Evolutionary conservation across 2,797 vertebrate genomes (phyloP), one percentile per base, ranked within the genome.

Genomic region (Syngnathus rostellatus): DNA sequence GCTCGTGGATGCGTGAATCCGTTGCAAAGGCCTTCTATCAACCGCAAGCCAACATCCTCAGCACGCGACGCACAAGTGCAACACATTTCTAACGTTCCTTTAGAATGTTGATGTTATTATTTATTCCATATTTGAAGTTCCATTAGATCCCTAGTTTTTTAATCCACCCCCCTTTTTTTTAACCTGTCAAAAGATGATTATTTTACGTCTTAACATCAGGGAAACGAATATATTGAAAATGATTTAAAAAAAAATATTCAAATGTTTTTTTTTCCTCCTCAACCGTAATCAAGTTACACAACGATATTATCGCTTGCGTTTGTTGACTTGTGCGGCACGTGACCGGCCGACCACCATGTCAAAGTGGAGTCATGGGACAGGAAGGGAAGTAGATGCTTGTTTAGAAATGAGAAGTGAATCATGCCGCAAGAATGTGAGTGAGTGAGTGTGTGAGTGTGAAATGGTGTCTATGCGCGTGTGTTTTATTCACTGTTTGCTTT

Each of bases 351-450:
- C 62, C 65, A 48, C 62, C 46, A 61, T 69, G 62, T 63, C 65
- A 21, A 41, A 7, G 65, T 79, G 81, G 74, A 82, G 80, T 86
- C 88, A 88, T 77, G 72, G 69, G 84, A 82, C 82, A 63, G 79
- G 82, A 82, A 82, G 68, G 71, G 81, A 88, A 86, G 85, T 75
- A 81, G 81, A 78, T 67, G 48, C 68, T 81, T 69, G 78, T 77
- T 51, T 68, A 65, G 66, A 70, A 77, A 10, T 62, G 75, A 73
- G 82, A 82, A 85, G 75, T 82, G 80, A 85, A 77, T 86, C 73
- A 72, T 67, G 58, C 46, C 41, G 23, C 43, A 57, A 23, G 58
- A 39, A 51, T 60, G 57, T 62, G 66, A 69, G 66, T 66, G n/a
- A 10, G 57, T 38, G 55, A 1, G 14, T 9, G 31, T 31, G 31